Evolutionary conservation across 37 sponge, comb jelly and placozoan species (phyloP).

Genomic region (Chondrilla cf. caribensis): DNA sequence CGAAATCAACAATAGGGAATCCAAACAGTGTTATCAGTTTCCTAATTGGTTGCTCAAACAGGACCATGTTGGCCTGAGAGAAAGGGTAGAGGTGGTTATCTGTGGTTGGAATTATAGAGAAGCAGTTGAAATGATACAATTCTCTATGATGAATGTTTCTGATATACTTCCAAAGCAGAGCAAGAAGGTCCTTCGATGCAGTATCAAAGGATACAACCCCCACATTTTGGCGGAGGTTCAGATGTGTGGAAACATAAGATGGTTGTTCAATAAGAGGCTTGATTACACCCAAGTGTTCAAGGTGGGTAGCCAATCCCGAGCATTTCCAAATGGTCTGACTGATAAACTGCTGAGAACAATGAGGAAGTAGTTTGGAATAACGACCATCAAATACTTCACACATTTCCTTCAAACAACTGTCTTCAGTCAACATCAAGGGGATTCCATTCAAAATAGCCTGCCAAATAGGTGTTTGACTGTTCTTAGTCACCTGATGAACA

Average conservation of each 20-base stretch:
- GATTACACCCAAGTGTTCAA: background rate
- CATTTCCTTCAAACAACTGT: slow-evolving; percentile 15
- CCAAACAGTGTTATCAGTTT: slow-evolving; percentile 1
- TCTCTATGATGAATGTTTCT: no score
- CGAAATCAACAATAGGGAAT: slow-evolving; percentile 9
- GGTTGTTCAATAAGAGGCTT: background rate
- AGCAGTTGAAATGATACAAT: background rate
- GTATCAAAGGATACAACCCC: background rate
- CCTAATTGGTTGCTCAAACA: background rate
- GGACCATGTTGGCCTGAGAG: background rate
- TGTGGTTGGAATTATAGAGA: slow-evolving; percentile 14
- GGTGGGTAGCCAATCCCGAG: background rate
- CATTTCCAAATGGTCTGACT: background rate
- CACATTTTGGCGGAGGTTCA: background rate
- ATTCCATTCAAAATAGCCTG: background rate
- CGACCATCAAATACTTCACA: slow-evolving; percentile 9
- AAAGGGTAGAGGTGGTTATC: background rate
- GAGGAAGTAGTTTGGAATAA: slow-evolving; percentile 34
- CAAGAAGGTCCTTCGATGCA: background rate
- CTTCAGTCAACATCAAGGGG: slow-evolving; percentile 41
- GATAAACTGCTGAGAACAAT: slow-evolving; percentile 16
- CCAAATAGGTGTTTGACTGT: background rate
- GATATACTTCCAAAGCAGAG: slow-evolving; percentile 6
- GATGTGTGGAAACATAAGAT: background rate
- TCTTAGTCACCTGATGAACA: background rate